Conservation (phyloP, 2,888 invertebrate genomes). For the Allygus modestus region DNA sequence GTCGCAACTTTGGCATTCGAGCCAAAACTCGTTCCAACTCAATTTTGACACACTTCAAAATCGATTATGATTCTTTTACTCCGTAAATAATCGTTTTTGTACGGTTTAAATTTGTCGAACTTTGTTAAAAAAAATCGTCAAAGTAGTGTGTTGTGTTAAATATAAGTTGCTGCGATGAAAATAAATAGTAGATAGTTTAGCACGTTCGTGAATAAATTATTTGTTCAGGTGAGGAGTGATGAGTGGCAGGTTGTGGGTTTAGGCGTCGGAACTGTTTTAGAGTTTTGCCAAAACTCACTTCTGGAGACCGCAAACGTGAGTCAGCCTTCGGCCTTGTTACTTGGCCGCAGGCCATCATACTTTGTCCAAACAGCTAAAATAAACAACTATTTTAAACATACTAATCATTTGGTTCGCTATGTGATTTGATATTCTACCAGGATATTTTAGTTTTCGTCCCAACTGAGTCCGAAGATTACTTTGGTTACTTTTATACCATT, state of each 20-base stretch:
- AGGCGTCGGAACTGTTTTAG: neutral
- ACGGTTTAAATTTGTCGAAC: neutral
- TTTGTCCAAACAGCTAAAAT: constrained; percentile 49
- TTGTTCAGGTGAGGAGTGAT: neutral
- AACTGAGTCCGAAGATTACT: no score
- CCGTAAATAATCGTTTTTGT: neutral
- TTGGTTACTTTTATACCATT: no score
- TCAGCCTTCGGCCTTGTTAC: neutral
- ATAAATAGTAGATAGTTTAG: no score
- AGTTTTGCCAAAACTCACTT: constrained; percentile 29
- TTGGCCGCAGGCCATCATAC: constrained; percentile 39
- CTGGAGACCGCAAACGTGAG: neutral
- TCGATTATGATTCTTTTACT: neutral
- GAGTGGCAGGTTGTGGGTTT: neutral
- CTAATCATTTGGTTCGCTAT: constrained; percentile 34
- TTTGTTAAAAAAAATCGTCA: no score
- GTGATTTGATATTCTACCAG: constrained; percentile 15
- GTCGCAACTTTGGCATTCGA: constrained; percentile 19
- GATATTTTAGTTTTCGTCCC: neutral
- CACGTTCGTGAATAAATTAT: no score
- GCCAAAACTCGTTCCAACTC: constrained; percentile 41
- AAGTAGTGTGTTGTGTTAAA: no score
- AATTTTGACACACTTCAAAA: constrained; percentile 45
- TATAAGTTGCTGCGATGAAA: no score
- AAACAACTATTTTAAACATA: constrained; percentile 56